Base-by-base conservation (phyloP, 2,888 invertebrate genomes). In the Drosophila gaucha region DNA sequence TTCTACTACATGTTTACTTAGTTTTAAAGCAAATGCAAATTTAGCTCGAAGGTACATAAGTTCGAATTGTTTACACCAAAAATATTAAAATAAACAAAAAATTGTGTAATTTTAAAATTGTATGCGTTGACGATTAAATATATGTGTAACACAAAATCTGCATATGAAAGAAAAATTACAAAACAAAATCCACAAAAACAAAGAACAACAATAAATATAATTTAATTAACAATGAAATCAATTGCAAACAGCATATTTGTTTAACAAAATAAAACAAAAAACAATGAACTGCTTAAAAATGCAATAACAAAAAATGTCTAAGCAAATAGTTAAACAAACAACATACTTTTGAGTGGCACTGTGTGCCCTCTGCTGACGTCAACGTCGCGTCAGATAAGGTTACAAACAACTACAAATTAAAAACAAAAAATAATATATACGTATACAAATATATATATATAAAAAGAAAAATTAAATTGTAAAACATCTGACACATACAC, bases 61-160 rank as follows among this genome's bases (percentile, higher is more conserved):
- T 76, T 82, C 79, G 67, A 83, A 83, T 83, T 83, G 82, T 82
- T 83, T 83, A 83, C 75, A 83, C 82, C 82, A 83, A 83, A 83
- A 83, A 83, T 84, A 83, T 84, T 70, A 66, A 84, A 82, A 84
- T 84, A 79, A 84, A 84, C 73, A 66, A 73, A 67, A 74, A 67
- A 30, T 67, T 75, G 75, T 84, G 79, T 71, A 83, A 80, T 77
- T 84, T 79, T 80, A 67, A 69, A 71, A 68, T 63, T 69, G 47
- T 74, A 72, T 75, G 77, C 82, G 77, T 80, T 77, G 59, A 73
- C 69, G 57, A 59, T 55, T 55, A 24, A 55, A 54, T 54, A 62
- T 69, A 18, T 44, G 28, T 41, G 55, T 56, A 65, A 69, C 43
- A 60, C 72, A 59, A 75, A 66, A 56, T 38, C 49, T 62, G 52